Base-by-base conservation (phyloP, 2,797 vertebrate species). In the Sebastes ruberrimus region DNA sequence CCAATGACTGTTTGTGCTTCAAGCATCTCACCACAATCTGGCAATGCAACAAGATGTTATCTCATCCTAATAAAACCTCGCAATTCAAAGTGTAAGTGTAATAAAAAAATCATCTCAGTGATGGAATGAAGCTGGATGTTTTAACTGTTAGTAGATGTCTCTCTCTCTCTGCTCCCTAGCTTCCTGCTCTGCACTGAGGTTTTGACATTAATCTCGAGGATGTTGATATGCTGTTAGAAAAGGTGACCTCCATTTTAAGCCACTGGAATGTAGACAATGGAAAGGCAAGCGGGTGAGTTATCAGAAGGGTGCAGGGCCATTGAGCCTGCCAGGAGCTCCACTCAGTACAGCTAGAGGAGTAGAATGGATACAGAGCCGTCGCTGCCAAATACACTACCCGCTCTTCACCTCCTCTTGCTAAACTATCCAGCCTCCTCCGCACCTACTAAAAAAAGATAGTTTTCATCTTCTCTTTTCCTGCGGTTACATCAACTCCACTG, bases 211-310 rank as follows among this genome's bases (percentile, higher is more conserved):
- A 80, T 82, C 78, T 74, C 32, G 4, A 73, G 68, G 75, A 80
- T 71, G 80, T 56, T 70, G 72, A 76, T 83, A 80, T 71, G 75
- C 33, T 10, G 56, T 81, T 77, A 56, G 55, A 70, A 79, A 84
- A 76, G 55, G 73, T 69, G 55, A 83, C 70, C 74, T 86, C 82
- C 52, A 77, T 84, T 85, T 91, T 72, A 88, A 89, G 74, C 85
- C 69, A 83, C 33, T 78, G 86, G 86, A 89, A 91, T 88, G 80
- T 60, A 74, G 75, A 92, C 82, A 90, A 90, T 75, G 61, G 71
- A 75, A 66, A 76, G 81, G 67, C 74, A 79, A 80, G 84, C n/a
- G 27, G 77, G 77, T 60, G 85, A 91, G 87, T 84, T 86, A 87
- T 89, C 83, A 87, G 81, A 81, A 78, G 83, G 77, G 72, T 70